Percentiles rank a stretch among this genome's conserved stretches.
phyloP scores from a whole-genome alignment of 2,113 vertebrate species.

The Heterotilapia buettikoferi region DNA sequence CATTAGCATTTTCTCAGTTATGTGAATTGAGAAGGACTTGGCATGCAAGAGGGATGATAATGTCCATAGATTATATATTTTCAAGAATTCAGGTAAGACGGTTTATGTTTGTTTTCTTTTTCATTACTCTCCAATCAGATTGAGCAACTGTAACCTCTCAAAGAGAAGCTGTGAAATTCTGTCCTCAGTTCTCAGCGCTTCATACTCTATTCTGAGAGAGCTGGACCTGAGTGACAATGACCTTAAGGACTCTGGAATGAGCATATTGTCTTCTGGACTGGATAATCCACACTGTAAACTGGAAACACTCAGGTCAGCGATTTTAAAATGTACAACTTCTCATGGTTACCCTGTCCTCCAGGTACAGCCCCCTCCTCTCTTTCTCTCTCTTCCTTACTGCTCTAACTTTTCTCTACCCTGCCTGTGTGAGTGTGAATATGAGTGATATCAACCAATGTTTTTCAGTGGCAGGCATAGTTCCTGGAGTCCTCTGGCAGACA shows the following conservation, averaged over 20 bases:
- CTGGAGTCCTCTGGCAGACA: not conserved
- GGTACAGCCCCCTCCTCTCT: not conserved
- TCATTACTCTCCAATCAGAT: not conserved
- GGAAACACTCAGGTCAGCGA: not conserved
- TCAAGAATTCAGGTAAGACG: not conserved
- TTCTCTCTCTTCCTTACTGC: not conserved
- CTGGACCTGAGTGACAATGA: not conserved
- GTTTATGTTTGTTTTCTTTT: not conserved
- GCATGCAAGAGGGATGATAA: not conserved
- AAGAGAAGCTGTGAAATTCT: not conserved
- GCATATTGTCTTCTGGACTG: not conserved
- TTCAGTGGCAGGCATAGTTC: not conserved
- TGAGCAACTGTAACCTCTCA: not conserved
- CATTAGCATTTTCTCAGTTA: not conserved
- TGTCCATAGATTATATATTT: not conserved
- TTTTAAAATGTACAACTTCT: not conserved
- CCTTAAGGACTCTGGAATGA: not conserved
- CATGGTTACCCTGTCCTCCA: not conserved
- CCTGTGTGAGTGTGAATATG: not conserved
- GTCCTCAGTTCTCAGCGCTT: not conserved
- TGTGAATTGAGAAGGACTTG: not conserved
- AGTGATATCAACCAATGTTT: not conserved
- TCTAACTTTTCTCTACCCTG: not conserved
- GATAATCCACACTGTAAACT: not conserved
- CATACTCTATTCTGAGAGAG: not conserved